phyloP scores from a whole-genome alignment of 2,113 vertebrate genomes.

The Pycnonotus jocosus region DNA sequence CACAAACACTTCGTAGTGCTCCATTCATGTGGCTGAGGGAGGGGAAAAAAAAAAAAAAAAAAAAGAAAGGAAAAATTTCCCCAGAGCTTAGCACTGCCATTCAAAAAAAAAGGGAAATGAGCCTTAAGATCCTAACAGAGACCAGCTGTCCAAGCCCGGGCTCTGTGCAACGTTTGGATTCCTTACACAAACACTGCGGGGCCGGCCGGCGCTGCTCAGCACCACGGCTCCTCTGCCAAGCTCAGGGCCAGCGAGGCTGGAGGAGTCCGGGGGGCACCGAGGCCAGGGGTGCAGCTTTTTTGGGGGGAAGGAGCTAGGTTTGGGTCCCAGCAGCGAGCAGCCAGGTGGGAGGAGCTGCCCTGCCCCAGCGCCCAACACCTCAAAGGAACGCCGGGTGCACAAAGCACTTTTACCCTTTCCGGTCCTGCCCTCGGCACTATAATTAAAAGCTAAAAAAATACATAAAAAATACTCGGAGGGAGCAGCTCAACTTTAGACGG shows the following conservation, averaged over 20 bases:
- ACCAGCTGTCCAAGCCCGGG: conserved; percentile 66
- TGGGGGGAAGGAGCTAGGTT: fast-evolving
- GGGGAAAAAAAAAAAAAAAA: too few relatives aligned
- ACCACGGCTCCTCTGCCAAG: neutral
- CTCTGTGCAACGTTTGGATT: conserved; percentile 64
- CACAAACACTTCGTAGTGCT: conserved; percentile 75
- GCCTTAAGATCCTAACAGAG: conserved; percentile 51
- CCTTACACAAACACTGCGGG: conserved; percentile 63
- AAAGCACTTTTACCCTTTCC: neutral
- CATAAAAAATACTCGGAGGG: neutral
- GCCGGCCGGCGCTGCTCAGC: neutral
- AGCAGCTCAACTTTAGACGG: neutral
- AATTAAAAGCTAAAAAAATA: conserved; percentile 31
- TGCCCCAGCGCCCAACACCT: conserved; percentile 17
- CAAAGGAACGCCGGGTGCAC: neutral
- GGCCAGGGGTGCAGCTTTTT: neutral
- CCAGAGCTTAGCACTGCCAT: conserved; percentile 33
- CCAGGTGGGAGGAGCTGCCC: neutral
- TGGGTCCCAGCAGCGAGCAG: fast-evolving
- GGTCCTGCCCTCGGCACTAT: neutral
- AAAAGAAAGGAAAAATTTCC: conserved; percentile 22
- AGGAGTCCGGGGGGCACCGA: fast-evolving
- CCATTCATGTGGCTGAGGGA: conserved; percentile 56
- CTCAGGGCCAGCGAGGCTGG: neutral
- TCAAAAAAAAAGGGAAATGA: conserved; percentile 61